Percentiles rank a stretch among this genome's conserved stretches.
These are phyloP conservation scores for Pelobates fuscus DNA, from an alignment of 2,113 vertebrate genomes.

Conservation along the genomic window DNA sequence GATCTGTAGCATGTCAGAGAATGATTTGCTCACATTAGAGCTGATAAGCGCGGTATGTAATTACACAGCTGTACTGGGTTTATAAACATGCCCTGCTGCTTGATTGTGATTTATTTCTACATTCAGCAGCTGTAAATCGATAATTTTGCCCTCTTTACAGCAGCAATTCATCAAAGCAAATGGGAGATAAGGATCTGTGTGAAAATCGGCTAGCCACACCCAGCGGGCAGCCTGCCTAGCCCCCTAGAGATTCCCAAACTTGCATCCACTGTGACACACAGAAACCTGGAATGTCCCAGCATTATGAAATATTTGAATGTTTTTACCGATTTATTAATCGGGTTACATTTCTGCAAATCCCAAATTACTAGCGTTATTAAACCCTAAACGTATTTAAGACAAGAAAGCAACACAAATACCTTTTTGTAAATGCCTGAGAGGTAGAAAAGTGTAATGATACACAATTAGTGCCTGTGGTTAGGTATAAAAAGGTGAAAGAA, in stretches of 20 bases:
- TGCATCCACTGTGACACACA: too few relatives aligned
- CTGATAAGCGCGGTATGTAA: not conserved
- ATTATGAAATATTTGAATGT: too few relatives aligned
- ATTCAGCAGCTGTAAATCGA: not conserved
- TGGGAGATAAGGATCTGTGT: not conserved
- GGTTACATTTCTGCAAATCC: too few relatives aligned
- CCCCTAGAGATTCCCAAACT: not conserved
- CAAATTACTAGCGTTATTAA: too few relatives aligned
- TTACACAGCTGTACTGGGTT: not conserved
- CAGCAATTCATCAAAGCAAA: not conserved
- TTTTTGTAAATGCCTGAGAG: too few relatives aligned
- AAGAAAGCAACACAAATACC: too few relatives aligned
- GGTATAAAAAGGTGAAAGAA: too few relatives aligned
- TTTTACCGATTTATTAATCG: too few relatives aligned
- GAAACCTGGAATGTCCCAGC: too few relatives aligned
- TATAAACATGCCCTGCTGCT: not conserved
- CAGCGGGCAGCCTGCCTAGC: not conserved
- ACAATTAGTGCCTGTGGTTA: too few relatives aligned
- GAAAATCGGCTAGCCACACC: not conserved
- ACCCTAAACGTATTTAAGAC: too few relatives aligned
- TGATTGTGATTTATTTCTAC: not conserved
- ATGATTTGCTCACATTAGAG: not conserved
- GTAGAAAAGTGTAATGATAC: too few relatives aligned
- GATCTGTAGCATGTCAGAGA: not conserved
- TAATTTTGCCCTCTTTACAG: not conserved